phyloP scores from a whole-genome alignment of 2,888 invertebrate genomes.

The Microctonus brassicae region DNA sequence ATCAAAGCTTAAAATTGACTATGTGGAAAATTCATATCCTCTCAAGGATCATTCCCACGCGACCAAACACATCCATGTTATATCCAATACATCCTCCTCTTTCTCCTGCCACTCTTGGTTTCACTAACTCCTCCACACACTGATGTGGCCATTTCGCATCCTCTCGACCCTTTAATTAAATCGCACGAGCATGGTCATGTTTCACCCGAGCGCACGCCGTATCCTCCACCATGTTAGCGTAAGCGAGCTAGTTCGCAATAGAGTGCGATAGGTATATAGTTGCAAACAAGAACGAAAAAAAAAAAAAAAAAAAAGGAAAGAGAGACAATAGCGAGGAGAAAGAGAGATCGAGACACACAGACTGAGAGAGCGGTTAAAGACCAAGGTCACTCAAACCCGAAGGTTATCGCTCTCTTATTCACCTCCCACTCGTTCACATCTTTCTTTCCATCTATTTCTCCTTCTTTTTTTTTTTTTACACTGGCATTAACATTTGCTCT shows the following conservation, averaged over 20 bases:
- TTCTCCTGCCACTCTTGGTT: slow-evolving; percentile 13
- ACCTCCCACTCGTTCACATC: slow-evolving; percentile 27
- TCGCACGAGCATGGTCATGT: slow-evolving; percentile 54
- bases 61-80: slow-evolving; percentile 24
- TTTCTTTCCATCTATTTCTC: slow-evolving; percentile 27
- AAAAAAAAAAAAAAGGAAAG: slow-evolving; percentile 47
- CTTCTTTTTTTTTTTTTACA: slow-evolving; percentile 28
- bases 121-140: background rate
- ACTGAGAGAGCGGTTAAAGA: slow-evolving; percentile 42
- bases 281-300: slow-evolving; percentile 39
- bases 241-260: slow-evolving; percentile 17
- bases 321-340: background rate
- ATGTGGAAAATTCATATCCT: slow-evolving; percentile 16
- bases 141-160: slow-evolving; percentile 42
- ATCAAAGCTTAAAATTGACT: slow-evolving; percentile 17
- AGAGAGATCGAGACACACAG: background rate
- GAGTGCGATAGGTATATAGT: too few relatives aligned
- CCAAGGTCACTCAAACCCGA: slow-evolving; percentile 63
- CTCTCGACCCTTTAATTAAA: slow-evolving; percentile 62
- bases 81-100: slow-evolving; percentile 38
- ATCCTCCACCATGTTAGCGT: slow-evolving; percentile 23
- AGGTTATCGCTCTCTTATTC: slow-evolving; percentile 59
- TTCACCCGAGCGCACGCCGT: slow-evolving; percentile 50
- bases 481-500: slow-evolving; percentile 26
- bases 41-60: slow-evolving; percentile 31